Percentiles rank a stretch among this genome's conserved stretches.
Evolutionary conservation across 2,888 invertebrate genomes (phyloP).

Genomic region (Poecilus cupreus): DNA sequence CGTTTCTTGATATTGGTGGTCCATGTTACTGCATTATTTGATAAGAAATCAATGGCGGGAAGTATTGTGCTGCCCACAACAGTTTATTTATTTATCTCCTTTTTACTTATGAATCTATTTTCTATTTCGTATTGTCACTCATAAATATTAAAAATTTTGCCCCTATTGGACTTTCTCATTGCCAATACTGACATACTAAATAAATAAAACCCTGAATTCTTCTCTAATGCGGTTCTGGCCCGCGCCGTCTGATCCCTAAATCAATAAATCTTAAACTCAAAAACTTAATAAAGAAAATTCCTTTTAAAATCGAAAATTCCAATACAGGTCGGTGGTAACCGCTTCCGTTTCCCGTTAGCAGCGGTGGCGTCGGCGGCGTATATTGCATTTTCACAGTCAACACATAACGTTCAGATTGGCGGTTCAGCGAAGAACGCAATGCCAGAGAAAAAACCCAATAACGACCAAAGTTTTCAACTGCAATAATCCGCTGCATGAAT

Average conservation of each 20-base stretch:
- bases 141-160: too few species aligned
- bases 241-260: background rate
- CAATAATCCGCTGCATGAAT: slow-evolving; percentile 40
- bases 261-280: slow-evolving; percentile 50
- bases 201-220: too few species aligned
- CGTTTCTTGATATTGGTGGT: too few species aligned
- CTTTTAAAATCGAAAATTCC: slow-evolving; percentile 49
- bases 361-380: background rate
- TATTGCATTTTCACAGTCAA: slow-evolving; percentile 45
- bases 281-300: slow-evolving; percentile 50
- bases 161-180: too few species aligned
- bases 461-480: slow-evolving; percentile 46
- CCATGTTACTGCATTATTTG: too few species aligned
- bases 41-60: too few species aligned
- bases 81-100: too few species aligned
- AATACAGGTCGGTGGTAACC: slow-evolving; percentile 17
- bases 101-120: too few species aligned
- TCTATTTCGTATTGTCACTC: too few species aligned
- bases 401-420: slow-evolving; percentile 38
- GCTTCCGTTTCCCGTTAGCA: slow-evolving; percentile 26
- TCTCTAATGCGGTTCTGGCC: background rate
- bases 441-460: slow-evolving; percentile 32
- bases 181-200: too few species aligned
- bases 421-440: background rate
- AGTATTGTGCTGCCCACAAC: too few species aligned